Evolutionary conservation across 2,888 invertebrate genomes (phyloP), one percentile per base, ranked within the genome.

Genomic region (Muscina levida): DNA sequence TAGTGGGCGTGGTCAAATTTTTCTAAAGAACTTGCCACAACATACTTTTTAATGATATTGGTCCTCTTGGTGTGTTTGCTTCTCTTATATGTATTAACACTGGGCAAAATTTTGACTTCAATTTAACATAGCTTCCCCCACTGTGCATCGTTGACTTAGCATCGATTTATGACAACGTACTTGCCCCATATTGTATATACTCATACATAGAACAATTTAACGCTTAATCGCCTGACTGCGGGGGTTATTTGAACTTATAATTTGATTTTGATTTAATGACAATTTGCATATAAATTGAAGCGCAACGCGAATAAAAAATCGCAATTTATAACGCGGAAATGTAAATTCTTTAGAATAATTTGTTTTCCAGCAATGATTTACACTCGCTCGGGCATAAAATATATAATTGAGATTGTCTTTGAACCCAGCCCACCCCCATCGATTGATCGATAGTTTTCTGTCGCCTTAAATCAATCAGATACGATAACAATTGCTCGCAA

Each of bases 141-240:
- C 8, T 31, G 31, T 31, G 31, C 31, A 31, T 31, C 8, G 8
- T 31, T 31, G 31, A 31, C 8, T 31, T 31, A 5, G 31, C 31
- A 5, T 3, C 4, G 8, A 31, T 31, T 31, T 31, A 31, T 31
- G 3, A 3, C 31, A 31, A 31, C 8, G 31, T 31, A 31, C 31
- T 57, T 56, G 13, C 48, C 15, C 44, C 62, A 46, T 24, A 39
- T 70, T n/a, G 42, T 46, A 72, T n/a, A n/a, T n/a, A n/a, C n/a
- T n/a, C n/a, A n/a, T n/a, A n/a, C n/a, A n/a, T n/a, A n/a, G n/a
- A 51, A 19, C 39, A 59, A 65, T 70, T 78, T 73, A 66, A 39
- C 67, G 62, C 66, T 31, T 59, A 15, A 67, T 79, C 62, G 67
- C 59, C 31, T 53, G 5, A 13, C 39, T 2, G 59, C 11, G 2